phyloP scores from a whole-genome alignment of 2,113 vertebrate genomes.

The Pelusios castaneus region DNA sequence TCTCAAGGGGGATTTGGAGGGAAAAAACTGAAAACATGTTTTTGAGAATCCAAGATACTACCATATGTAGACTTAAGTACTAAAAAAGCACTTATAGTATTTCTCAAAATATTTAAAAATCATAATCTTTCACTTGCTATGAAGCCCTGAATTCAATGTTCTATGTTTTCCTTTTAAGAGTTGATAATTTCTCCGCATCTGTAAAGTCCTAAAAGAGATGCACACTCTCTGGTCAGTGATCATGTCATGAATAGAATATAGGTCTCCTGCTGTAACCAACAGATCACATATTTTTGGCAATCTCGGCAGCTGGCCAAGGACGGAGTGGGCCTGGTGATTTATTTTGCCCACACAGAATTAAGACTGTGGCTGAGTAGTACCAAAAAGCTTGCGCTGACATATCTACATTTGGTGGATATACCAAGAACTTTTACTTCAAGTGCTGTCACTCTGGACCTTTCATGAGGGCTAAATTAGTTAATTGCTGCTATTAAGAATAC shows the following conservation, averaged over 20 bases:
- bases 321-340: not conserved
- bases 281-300: not conserved
- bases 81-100: not conserved
- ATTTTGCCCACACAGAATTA: not conserved
- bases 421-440: not conserved
- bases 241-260: conserved; percentile 39
- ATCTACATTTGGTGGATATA: not conserved
- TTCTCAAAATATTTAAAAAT: conserved; percentile 18
- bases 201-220: not conserved
- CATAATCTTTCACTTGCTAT: not conserved
- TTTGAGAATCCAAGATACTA: conserved; percentile 14
- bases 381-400: conserved; percentile 46
- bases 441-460: conserved; percentile 21
- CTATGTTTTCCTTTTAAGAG: not conserved
- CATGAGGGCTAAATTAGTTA: conserved; percentile 29
- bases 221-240: conserved; percentile 19
- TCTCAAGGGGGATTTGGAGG: not conserved
- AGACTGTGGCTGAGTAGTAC: not conserved
- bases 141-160: not conserved
- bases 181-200: conserved; percentile 12
- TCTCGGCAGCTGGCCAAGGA: conserved; percentile 2
- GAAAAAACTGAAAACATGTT: not conserved
- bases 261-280: not conserved
- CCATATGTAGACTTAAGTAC: not conserved
- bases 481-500: conserved; percentile 17